Evolutionary conservation across 2,888 invertebrate genomes (phyloP).

Genomic region (Achlya flavicornis): DNA sequence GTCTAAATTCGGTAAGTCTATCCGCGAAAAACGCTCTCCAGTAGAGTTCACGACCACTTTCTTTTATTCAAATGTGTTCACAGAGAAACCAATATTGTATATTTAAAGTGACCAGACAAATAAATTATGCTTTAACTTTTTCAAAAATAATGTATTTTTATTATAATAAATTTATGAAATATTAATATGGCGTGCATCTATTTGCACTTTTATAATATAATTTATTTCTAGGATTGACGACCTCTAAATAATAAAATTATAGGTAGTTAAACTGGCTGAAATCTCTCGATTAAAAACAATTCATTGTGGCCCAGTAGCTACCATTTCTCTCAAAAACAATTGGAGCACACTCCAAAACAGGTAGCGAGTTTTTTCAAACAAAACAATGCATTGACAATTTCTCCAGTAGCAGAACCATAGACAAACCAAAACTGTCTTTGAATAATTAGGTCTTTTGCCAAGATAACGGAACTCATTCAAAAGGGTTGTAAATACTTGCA

Average conservation of each 20-base stretch:
- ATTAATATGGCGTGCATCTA: background rate
- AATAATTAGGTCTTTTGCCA: slow-evolving; percentile 15
- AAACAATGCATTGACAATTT: slow-evolving; percentile 14
- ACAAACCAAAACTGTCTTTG: slow-evolving; percentile 10
- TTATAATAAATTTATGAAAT: slow-evolving; percentile 4
- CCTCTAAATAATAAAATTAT: background rate
- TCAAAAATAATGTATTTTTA: slow-evolving; percentile 20
- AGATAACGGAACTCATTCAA: slow-evolving; percentile 13
- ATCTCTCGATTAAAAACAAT: too few species aligned
- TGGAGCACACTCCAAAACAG: slow-evolving; percentile 13
- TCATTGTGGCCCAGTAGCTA: background rate
- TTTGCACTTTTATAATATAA: too few species aligned
- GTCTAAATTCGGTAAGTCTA: slow-evolving; percentile 34
- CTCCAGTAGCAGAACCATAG: slow-evolving; percentile 20
- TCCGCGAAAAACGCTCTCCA: slow-evolving; percentile 44
- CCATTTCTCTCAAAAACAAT: slow-evolving; percentile 12
- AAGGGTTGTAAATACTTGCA: slow-evolving; percentile 33
- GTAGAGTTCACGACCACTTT: slow-evolving; percentile 49
- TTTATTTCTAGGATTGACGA: too few species aligned
- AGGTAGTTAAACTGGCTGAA: too few species aligned
- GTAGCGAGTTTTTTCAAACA: background rate
- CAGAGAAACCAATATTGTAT: slow-evolving; percentile 55
- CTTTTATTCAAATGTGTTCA: slow-evolving; percentile 59
- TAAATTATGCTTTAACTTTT: slow-evolving; percentile 39
- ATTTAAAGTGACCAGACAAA: slow-evolving; percentile 48